Percentiles rank a stretch among this genome's conserved stretches.
Evolutionary conservation across 2,888 invertebrate species (phyloP).

Genomic region (Yponomeuta cagnagella): DNA sequence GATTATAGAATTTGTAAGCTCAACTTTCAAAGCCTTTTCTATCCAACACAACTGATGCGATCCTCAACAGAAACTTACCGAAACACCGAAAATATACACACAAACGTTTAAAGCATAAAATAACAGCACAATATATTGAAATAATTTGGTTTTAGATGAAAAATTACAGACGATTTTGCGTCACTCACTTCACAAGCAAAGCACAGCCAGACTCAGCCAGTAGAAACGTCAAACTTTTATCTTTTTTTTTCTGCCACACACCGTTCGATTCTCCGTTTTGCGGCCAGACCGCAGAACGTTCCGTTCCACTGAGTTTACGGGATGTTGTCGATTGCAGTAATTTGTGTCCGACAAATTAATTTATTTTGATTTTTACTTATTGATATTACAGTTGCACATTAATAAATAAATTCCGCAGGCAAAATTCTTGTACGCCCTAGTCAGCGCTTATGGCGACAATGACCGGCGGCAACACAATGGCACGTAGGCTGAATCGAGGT

Average conservation of each 20-base stretch:
- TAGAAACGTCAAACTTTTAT: slow-evolving; percentile 60
- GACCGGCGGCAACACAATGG: slow-evolving; percentile 42
- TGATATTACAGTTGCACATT: slow-evolving; percentile 13
- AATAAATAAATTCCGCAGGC: not conserved
- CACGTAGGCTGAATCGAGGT: slow-evolving; percentile 60
- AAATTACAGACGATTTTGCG: slow-evolving; percentile 28
- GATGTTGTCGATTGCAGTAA: slow-evolving; percentile 22
- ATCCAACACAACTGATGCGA: not conserved
- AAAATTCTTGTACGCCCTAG: slow-evolving; percentile 4
- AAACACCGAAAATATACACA: slow-evolving; percentile 24
- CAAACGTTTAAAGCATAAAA: not conserved
- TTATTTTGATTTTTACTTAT: slow-evolving; percentile 9
- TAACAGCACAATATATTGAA: slow-evolving; percentile 21
- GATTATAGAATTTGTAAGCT: not conserved
- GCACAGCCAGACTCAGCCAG: slow-evolving; percentile 29
- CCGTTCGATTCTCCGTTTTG: slow-evolving; percentile 29
- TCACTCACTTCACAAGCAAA: slow-evolving; percentile 41
- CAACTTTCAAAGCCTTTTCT: slow-evolving; percentile 8
- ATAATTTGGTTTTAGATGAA: not conserved
- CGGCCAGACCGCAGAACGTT: slow-evolving; percentile 49
- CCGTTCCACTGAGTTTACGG: slow-evolving; percentile 43
- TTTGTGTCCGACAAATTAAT: slow-evolving; percentile 10
- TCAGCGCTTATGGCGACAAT: slow-evolving; percentile 42
- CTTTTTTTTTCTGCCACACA: slow-evolving; percentile 35
- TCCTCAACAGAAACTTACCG: slow-evolving; percentile 16